These are phyloP conservation scores for Drosophila cracens DNA, from an alignment of 2,888 invertebrate species.

Conservation along the genomic window DNA sequence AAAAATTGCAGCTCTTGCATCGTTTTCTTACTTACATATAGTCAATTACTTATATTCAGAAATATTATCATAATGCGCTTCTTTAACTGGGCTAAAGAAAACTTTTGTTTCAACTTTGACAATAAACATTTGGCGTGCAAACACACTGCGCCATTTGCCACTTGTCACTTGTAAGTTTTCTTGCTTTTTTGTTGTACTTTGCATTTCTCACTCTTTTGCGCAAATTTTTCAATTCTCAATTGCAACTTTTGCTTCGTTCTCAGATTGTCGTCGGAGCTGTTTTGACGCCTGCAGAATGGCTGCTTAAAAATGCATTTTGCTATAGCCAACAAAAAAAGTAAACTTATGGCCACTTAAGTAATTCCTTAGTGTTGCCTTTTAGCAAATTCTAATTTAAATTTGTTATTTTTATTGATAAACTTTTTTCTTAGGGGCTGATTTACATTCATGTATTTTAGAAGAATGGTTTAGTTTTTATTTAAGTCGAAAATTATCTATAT, in stretches of 20 bases:
- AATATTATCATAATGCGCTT: conserved; percentile 39
- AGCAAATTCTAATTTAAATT: neutral
- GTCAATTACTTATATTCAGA: conserved; percentile 15
- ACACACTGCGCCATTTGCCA: conserved; percentile 57
- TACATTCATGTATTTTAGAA: neutral
- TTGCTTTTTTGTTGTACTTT: conserved; percentile 48
- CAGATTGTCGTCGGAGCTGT: conserved; percentile 29
- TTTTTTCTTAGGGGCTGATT: neutral
- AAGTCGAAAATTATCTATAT: neutral
- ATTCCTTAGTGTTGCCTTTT: neutral
- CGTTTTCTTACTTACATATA: conserved; percentile 9
- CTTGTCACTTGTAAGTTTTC: conserved; percentile 54
- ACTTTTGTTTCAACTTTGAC: conserved; percentile 58
- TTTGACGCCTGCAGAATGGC: conserved; percentile 49
- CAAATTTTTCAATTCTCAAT: conserved; percentile 71
- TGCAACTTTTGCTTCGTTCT: conserved; percentile 50
- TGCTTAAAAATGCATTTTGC: conserved; percentile 63
- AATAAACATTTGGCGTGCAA: conserved; percentile 74
- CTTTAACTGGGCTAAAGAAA: conserved; percentile 46
- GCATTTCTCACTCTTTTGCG: conserved; percentile 53
- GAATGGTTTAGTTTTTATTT: neutral
- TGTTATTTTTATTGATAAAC: neutral
- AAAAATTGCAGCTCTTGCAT: conserved; percentile 26
- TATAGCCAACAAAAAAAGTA: conserved; percentile 35
- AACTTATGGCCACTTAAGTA: conserved; percentile 59